Evolutionary conservation across 2,797 vertebrate species (phyloP).

Genomic region (Gambusia yucatana): DNA sequence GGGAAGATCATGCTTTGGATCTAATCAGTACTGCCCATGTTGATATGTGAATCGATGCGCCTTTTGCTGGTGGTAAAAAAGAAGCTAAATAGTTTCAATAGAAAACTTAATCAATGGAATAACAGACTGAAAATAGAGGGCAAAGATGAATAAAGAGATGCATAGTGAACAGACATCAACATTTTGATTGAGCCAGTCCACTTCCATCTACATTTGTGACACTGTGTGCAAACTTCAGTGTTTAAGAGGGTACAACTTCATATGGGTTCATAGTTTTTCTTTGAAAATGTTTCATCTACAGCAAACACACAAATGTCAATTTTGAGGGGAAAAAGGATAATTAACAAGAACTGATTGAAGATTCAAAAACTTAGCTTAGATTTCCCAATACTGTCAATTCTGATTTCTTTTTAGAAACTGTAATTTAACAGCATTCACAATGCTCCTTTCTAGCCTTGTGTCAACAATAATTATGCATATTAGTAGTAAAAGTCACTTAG

Average conservation of each 20-base stretch:
- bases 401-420: background rate
- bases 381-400: background rate
- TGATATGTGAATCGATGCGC: slow-evolving; percentile 7
- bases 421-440: background rate
- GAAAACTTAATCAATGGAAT: background rate
- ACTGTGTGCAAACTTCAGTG: slow-evolving; percentile 28
- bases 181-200: slow-evolving; percentile 76
- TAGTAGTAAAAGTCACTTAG: background rate
- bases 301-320: slow-evolving; percentile 12
- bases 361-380: background rate
- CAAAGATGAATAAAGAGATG: slow-evolving; percentile 19
- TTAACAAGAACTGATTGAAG: background rate
- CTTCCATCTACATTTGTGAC: slow-evolving; percentile 74
- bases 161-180: slow-evolving; percentile 71
- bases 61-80: slow-evolving; percentile 5
- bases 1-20: slow-evolving; percentile 75
- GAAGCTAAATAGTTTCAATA: slow-evolving; percentile 6
- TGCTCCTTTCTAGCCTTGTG: background rate
- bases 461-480: background rate
- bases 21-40: slow-evolving; percentile 64
- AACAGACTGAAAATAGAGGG: slow-evolving; percentile 21
- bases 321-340: slow-evolving; percentile 16
- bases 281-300: slow-evolving; percentile 9
- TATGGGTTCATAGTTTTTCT: slow-evolving; percentile 1
- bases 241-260: slow-evolving; percentile 25